Base-by-base conservation (phyloP, 2,113 vertebrate species). In the Aspiorhynchus laticeps region DNA sequence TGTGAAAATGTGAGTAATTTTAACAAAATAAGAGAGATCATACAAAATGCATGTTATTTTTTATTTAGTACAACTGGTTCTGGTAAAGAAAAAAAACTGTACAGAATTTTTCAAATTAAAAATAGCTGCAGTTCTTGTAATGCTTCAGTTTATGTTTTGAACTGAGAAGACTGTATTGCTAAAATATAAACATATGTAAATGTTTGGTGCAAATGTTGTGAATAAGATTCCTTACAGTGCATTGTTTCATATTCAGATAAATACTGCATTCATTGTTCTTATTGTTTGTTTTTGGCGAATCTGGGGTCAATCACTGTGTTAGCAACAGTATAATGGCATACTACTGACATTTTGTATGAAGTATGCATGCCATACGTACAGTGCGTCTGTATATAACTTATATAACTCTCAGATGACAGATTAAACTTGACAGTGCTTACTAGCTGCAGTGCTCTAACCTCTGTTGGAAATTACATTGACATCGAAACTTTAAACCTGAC, bases 121-220 rank as follows among this genome's bases (percentile, higher is more conserved):
- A 78, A 56, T 53, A 53, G 43, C 41, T 15, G 31, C 12, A 36
- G 19, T 76, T 48, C 15, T 33, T 53, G 28, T 53, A 9, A 48
- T 21, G 26, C 75, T 33, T 78, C 48, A 33, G 28, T 79, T 21
- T 36, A 6, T 24, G 31, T 15, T 36, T 36, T 53, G 14, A 76
- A 28, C 74, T n/a, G 36, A 46, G 12, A 19, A 10, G 4, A 33
- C 48, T 79, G 28, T 14, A n/a, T 24, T 28, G 31, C 65, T 82
- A 2, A 17, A 67, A 19, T 82, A 67, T 82, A 82, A 82, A 82
- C 80, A 82, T 43, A 28, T n/a, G 10, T 48, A 46, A 82, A 67
- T 65, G 41, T 48, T 82, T 76, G 7, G 80, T 82, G n/a, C n/a
- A 82, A 28, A 19, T 41, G n/a, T 67, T 65, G 74, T 48, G 74